These are phyloP conservation scores for Megalops cyprinoides DNA, from an alignment of 2,797 vertebrate species.

Conservation along the genomic window DNA sequence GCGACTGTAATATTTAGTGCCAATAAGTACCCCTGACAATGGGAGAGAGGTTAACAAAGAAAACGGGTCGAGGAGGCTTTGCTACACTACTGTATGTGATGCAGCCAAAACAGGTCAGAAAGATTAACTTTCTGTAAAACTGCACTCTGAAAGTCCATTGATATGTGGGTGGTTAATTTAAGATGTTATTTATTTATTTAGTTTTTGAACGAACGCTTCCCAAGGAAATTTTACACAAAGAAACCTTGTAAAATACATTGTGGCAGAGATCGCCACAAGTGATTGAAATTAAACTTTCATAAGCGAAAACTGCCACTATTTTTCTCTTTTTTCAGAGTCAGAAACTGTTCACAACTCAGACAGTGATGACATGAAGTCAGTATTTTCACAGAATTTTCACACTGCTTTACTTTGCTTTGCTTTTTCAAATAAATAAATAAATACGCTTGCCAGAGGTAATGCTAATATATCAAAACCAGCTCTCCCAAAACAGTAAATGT, in stretches of 20 bases:
- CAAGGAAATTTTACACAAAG: no score
- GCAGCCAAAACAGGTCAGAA: no score
- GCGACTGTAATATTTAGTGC: no score
- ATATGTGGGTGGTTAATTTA: conserved; percentile 11
- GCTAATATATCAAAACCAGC: background rate
- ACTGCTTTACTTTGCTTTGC: no score
- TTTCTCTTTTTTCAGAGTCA: background rate
- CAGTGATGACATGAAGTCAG: no score
- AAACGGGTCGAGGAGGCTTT: background rate
- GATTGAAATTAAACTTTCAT: conserved; percentile 10
- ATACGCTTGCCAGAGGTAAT: background rate
- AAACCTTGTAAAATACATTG: background rate
- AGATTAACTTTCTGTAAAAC: no score
- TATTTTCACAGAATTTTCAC: background rate
- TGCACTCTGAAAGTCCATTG: background rate
- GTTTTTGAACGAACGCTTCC: no score
- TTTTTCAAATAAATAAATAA: background rate
- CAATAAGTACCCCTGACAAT: no score
- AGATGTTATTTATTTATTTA: conserved; percentile 11
- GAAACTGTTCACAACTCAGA: conserved; percentile 4
- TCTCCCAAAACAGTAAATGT: conserved; percentile 5
- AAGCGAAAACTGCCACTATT: background rate
- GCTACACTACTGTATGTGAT: background rate
- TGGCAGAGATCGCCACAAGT: conserved; percentile 7
- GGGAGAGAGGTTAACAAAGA: background rate